phyloP scores from a whole-genome alignment of 1,140 invertebrate species.

The Micrasema minimum region DNA sequence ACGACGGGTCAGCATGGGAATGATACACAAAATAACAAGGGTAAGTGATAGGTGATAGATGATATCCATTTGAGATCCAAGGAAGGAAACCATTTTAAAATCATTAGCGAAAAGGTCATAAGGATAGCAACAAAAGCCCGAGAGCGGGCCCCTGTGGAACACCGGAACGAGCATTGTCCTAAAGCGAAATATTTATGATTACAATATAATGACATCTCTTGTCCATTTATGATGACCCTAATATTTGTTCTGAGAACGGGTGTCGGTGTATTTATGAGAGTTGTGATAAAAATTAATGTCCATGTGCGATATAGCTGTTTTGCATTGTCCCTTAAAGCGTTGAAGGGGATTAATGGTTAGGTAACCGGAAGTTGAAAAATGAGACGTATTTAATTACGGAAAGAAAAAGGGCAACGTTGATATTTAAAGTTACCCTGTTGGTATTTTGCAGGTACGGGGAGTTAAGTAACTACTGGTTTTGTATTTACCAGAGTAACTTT shows the following conservation, averaged over 20 bases:
- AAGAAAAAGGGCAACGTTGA: neutral
- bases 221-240: slow-evolving; percentile 35
- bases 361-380: slow-evolving; percentile 34
- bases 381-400: neutral
- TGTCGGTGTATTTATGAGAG: slow-evolving; percentile 43
- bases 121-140: slow-evolving; percentile 19
- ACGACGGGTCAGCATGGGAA: slow-evolving; percentile 17
- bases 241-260: slow-evolving; percentile 20
- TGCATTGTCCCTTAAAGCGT: slow-evolving; percentile 32
- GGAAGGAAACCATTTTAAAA: slow-evolving; percentile 27
- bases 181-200: slow-evolving; percentile 33
- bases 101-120: slow-evolving; percentile 48
- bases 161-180: slow-evolving; percentile 3
- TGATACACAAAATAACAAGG: slow-evolving; percentile 3
- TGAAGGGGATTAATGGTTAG: slow-evolving; percentile 16
- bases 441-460: no score
- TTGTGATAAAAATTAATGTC: slow-evolving; percentile 40
- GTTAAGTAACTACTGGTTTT: no score
- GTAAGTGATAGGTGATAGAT: slow-evolving; percentile 29
- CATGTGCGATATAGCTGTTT: slow-evolving; percentile 28
- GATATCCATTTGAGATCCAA: slow-evolving; percentile 14
- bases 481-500: no score
- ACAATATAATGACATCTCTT: slow-evolving; percentile 27
- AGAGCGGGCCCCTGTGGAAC: neutral
- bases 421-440: no score